Evolutionary conservation across 2,888 invertebrate species (phyloP), one percentile per base, ranked within the genome.

Genomic region (Altica lythri): DNA sequence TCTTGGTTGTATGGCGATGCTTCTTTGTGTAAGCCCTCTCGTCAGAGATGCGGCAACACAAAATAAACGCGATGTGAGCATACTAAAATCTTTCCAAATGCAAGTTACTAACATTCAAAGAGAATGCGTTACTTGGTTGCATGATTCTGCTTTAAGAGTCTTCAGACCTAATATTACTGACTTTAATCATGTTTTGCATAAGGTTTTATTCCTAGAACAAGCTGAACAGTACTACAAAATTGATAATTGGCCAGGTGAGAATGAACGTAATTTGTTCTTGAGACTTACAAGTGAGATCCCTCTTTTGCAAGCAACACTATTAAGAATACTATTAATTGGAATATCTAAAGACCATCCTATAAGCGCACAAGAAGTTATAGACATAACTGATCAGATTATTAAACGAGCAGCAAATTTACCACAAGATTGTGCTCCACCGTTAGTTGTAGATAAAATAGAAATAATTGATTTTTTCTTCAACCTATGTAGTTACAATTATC

Each of bases 381-480:
- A 96, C 67, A 80, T 95, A 16, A 84, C 88, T 35, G 92, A 96
- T 71, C 88, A 90, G 68, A 79, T 95, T 43, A 86, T 96, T 37
- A 85, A 90, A 44, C 80, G 95, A 62, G 92, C 94, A 0, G 92
- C 94, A 14, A 84, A 85, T 0, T 82, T 93, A 63, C 86, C 89
- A 2, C 78, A 81, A 6, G 86, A 89, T 34, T 88, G 88, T 46
- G 84, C 85, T 58, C 83, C 84, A 9, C 86, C 89, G 0, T 79
- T 92, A 19, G 83, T 85, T 63, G 86, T 89, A 13, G 89, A 90
- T 70, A 90, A 92, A 72, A 77, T 87, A 48, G 92, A 95, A 68
- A 83, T 96, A 12, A 86, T 95, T 6, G 94, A 95, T 70, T 86
- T 93, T 57, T 82, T 96, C 63, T 92, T 97, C 75, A 92, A 92